Base-by-base conservation (phyloP, 2,888 invertebrate genomes). In the Operophtera brumata region DNA sequence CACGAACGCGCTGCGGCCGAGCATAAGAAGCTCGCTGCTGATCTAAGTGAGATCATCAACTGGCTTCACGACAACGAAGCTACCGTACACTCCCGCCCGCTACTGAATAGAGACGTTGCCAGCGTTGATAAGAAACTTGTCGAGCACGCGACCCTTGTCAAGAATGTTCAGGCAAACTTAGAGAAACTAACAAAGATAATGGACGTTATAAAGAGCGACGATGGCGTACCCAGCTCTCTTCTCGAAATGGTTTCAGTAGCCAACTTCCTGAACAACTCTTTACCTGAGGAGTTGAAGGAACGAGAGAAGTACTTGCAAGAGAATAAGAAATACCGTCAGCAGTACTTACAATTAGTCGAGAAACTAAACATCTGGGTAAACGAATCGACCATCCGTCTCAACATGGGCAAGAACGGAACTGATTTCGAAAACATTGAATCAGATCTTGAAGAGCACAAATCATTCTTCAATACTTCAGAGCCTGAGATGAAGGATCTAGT, bases 1-100 rank as follows among this genome's bases (percentile, higher is more conserved):
- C 96, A 97, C 73, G 96, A 97, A 78, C 92, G 94, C 46, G 95
- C 96, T 0, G 94, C 96, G 6, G 96, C 96, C 14, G 97, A 97
- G 73, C 96, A 97, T 77, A 94, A 94, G 69, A 96, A 97, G 84
- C 88, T 97, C 47, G 94, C 94, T 0, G 92, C 94, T 28, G 96
- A 97, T 76, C 80, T 97, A n/a, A 94, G 96, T 34, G 94, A 94
- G 47, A 94, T 96, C 14, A 89, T 97, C 9, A 95, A 96, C 75
- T 95, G 94, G 93, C 86, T 97, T 39, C 96, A 96, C 64, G 93
- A 93, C 36, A 96, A 95, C 65, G 97, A 97, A 84, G 94, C 94
- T 0, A 91, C 92, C 0, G 94, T 96, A 8, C 95, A 96, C 72
- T 96, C 96, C 0, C 91, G 97, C 46, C 97, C 97, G 2, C 84